Evolutionary conservation across 1,140 invertebrate species (phyloP).

Genomic region (Augochlora pura): DNA sequence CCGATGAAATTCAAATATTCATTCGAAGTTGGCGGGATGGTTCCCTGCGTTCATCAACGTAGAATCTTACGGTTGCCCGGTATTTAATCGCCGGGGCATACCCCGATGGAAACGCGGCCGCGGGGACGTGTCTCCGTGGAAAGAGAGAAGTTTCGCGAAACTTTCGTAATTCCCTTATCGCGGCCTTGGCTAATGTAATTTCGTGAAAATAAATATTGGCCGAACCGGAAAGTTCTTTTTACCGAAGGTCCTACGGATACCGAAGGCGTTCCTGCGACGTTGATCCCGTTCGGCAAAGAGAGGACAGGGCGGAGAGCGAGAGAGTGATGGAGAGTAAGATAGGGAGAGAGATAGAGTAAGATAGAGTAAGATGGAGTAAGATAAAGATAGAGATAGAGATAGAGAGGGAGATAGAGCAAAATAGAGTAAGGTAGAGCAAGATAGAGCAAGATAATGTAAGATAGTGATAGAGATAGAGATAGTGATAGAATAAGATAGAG

Average conservation of each 20-base stretch:
- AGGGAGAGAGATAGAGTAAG: too few relatives aligned
- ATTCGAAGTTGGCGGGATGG: background rate
- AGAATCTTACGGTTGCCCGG: background rate
- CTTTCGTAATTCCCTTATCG: constrained; percentile 19
- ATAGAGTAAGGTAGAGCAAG: too few relatives aligned
- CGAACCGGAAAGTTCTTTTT: background rate
- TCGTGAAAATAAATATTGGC: constrained; percentile 38
- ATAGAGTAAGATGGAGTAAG: too few relatives aligned
- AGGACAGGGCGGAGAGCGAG: too few relatives aligned
- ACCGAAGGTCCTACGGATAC: background rate
- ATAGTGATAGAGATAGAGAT: too few relatives aligned
- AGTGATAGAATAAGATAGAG: too few relatives aligned
- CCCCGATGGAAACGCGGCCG: background rate
- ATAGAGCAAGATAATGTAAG: too few relatives aligned
- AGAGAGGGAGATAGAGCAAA: too few relatives aligned
- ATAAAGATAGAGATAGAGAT: too few relatives aligned
- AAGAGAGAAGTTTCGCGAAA: background rate
- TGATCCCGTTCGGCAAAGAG: background rate
- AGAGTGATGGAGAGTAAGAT: too few relatives aligned
- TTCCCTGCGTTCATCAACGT: background rate
- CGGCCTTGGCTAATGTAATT: constrained; percentile 29
- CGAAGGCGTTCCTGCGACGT: background rate
- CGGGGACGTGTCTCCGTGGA: background rate
- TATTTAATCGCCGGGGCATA: constrained; percentile 10
- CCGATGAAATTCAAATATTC: constrained; percentile 21